Evolutionary conservation across 1,140 invertebrate genomes (phyloP), one percentile per base, ranked within the genome.

Genomic region (Zaprionus camerounensis): DNA sequence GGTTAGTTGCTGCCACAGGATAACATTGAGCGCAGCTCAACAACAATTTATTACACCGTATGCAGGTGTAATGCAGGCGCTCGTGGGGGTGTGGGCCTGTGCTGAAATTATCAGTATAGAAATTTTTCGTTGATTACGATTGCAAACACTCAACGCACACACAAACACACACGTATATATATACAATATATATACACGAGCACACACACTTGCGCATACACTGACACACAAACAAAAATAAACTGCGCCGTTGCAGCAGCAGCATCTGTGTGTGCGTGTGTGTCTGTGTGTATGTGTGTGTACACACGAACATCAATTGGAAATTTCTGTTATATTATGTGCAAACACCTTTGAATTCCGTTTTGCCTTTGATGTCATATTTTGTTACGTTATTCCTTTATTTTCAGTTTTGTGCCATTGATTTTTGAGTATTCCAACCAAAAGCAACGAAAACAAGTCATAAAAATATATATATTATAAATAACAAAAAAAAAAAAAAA

Each of bases 341-440:
- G 61, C 53, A 38, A 46, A 46, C 41, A 46, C 41, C 41, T 24
- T 71, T 63, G 17, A 15, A 44, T 77, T 73, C 61, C 12, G 49
- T 76, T 82, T 76, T 71, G 58, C 62, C 51, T 78, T 76, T 81
- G 51, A 36, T 70, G 65, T 81, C 76, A 83, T 82, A 90, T 73
- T 88, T 88, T 56, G 46, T 66, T 78, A 74, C 61, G 24, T 71
- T 63, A 61, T 66, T 86, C 57, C 26, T 51, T 85, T 90, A 62
- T 72, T 90, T 90, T 90, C 85, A 90, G 85, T 90, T 90, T 75
- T 82, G 76, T 90, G 86, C 75, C 86, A 80, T 85, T 90, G 81
- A 82, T 90, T 90, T 88, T 82, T 80, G 53, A 88, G 70, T 61
- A 67, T 63, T 55, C 55, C 46, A 51, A 31, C n/a, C 56, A 53